Conservation (phyloP, 2,113 vertebrate species). For the Probosciger aterrimus region DNA sequence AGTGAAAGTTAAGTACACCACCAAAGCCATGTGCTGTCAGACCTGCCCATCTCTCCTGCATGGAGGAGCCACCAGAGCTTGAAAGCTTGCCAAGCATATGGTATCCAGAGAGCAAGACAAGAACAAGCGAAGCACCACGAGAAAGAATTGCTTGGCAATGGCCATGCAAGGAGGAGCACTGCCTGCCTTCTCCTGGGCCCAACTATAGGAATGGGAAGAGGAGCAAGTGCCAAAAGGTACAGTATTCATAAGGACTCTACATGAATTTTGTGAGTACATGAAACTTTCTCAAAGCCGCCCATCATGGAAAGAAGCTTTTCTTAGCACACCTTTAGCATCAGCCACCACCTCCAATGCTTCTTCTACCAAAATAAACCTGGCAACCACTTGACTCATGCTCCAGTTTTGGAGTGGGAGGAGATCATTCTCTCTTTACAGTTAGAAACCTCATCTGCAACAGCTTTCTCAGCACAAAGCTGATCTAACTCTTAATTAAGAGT, state of each 20-base stretch:
- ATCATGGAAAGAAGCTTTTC: not conserved
- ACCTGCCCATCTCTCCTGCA: not conserved
- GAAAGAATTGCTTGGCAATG: not conserved
- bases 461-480: not conserved
- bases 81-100: not conserved
- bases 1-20: slow-evolving; percentile 57
- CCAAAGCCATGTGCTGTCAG: slow-evolving; percentile 29
- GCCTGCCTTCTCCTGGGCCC: not conserved
- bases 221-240: not conserved
- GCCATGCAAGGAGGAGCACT: not conserved
- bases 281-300: not conserved
- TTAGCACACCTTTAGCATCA: slow-evolving; percentile 2
- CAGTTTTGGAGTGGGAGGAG: not conserved
- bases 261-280: not conserved
- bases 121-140: not conserved
- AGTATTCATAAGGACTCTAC: not conserved
- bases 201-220: not conserved
- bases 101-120: slow-evolving; percentile 10
- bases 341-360: not conserved
- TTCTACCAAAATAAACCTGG: slow-evolving; percentile 26
- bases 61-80: not conserved
- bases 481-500: not conserved
- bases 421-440: not conserved
- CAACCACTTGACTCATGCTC: not conserved
- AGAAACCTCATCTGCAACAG: not conserved